Percentiles rank a stretch among this genome's conserved stretches.
Evolutionary conservation across 2,113 vertebrate genomes (phyloP).

Genomic region (Menura novaehollandiae): DNA sequence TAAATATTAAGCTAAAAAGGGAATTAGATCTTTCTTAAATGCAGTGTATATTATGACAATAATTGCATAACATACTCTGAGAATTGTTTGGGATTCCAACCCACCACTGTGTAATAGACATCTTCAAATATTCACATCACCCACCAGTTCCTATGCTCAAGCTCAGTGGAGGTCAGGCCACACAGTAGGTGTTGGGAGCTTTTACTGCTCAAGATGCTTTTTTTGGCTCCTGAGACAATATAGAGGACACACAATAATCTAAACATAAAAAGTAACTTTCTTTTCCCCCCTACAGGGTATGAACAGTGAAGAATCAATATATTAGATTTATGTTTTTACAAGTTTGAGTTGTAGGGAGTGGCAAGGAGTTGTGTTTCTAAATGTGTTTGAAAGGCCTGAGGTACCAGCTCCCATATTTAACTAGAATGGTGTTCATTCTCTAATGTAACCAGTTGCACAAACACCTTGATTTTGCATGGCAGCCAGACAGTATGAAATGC

Average conservation of each 20-base stretch:
- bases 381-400: not conserved
- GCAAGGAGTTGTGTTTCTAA: not conserved
- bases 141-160: not conserved
- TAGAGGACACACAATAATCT: not conserved
- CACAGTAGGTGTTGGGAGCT: not conserved
- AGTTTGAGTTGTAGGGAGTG: not conserved
- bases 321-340: not conserved
- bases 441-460: not conserved
- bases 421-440: not conserved
- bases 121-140: not conserved
- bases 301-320: not conserved
- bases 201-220: not conserved
- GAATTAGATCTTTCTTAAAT: not conserved
- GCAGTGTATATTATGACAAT: not conserved
- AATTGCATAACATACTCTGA: not conserved
- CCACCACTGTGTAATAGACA: not conserved
- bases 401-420: not conserved
- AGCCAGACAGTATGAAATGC: not conserved
- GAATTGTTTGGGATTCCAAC: not conserved
- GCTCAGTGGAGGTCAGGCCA: not conserved
- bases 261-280: not conserved
- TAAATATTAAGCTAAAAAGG: not conserved
- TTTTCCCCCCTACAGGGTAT: not conserved
- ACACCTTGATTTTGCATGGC: not conserved
- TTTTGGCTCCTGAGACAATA: not conserved